Conservation (phyloP, 2,113 vertebrate species). For the Hepsetus odoe region DNA sequence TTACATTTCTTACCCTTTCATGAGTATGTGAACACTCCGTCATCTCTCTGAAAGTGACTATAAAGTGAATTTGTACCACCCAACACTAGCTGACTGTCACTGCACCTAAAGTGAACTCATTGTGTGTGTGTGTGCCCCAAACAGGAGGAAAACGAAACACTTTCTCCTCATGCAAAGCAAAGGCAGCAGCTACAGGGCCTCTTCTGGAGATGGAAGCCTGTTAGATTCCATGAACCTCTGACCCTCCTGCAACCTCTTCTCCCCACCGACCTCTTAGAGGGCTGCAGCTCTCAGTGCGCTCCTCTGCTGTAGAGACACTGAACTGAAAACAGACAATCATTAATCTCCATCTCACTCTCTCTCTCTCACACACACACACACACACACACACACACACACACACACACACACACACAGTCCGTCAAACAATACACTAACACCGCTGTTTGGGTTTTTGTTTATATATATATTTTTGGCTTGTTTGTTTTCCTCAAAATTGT, state of each 20-base stretch:
- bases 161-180: constrained; percentile 96
- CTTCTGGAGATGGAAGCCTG: constrained; percentile 99
- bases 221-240: constrained; percentile 73
- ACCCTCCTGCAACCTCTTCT: constrained; percentile 55
- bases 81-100: no score
- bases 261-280: constrained; percentile 54
- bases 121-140: constrained; percentile 9
- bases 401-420: constrained; percentile 35
- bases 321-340: constrained; percentile 79
- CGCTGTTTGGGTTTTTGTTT: constrained; percentile 38
- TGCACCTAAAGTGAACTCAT: background rate
- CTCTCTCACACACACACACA: constrained; percentile 38
- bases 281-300: constrained; percentile 56
- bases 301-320: constrained; percentile 73
- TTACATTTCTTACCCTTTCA: no score
- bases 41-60: no score
- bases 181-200: constrained; percentile 92
- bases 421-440: background rate
- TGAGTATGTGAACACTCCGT: no score
- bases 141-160: constrained; percentile 92
- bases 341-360: constrained; percentile 24
- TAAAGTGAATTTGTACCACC: no score
- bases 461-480: constrained; percentile 34
- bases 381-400: constrained; percentile 11
- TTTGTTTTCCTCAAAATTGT: constrained; percentile 58